phyloP scores from a whole-genome alignment of 2,797 vertebrate species.

The Anas bahamensis region DNA sequence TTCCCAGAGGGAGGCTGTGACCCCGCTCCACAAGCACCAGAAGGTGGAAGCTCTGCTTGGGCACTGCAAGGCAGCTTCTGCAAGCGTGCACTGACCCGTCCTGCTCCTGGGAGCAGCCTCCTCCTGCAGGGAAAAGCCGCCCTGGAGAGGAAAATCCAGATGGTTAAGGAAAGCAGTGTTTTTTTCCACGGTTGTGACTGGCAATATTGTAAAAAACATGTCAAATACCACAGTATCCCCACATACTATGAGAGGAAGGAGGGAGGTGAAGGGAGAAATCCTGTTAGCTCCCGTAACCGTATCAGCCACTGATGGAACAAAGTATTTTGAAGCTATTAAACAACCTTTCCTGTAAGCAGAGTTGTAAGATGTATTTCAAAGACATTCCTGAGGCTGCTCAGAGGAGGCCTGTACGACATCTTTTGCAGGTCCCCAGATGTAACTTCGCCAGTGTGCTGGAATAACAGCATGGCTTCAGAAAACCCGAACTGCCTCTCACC shows the following conservation, averaged over 20 bases:
- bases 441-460: not conserved
- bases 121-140: not conserved
- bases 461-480: not conserved
- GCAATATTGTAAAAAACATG: not conserved
- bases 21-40: accelerated
- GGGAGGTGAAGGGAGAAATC: not conserved
- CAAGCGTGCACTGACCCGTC: not conserved
- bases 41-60: not conserved
- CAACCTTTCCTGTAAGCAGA: not conserved
- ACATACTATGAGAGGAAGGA: not conserved
- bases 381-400: not conserved
- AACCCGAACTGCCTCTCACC: not conserved
- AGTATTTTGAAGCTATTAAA: not conserved
- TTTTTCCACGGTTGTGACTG: not conserved
- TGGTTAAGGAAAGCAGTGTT: not conserved
- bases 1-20: not conserved
- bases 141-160: not conserved
- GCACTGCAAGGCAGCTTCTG: accelerated
- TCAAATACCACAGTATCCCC: not conserved
- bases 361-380: not conserved
- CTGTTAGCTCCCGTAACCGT: not conserved
- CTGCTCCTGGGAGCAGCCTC: not conserved
- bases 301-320: conserved; percentile 13
- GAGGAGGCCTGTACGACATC: not conserved
- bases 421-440: not conserved